Base-by-base conservation (phyloP, 2,113 vertebrate genomes). In the Chinchilla lanigera region DNA sequence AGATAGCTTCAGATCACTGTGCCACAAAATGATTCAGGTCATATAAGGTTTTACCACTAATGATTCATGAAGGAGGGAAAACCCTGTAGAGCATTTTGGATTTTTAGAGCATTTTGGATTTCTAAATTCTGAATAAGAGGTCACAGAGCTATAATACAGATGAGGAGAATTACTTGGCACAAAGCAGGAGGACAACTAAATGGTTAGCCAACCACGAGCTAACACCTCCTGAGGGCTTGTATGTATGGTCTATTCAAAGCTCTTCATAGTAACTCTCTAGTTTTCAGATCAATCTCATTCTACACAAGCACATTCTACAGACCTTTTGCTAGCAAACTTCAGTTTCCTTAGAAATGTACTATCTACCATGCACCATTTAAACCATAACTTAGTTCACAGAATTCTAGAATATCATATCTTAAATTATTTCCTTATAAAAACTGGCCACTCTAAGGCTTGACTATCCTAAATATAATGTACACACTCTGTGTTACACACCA, bases 341-440 rank as follows among this genome's bases (percentile, higher is more conserved):
- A 83, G 41, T 71, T 86, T 92, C 82, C 85, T 89, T 89, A 77
- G 44, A 41, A 88, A 85, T 77, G 75, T 87, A 52, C 14, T 58
- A 13, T 50, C 86, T 81, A 88, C n/a, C 26, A 87, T 69, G 75
- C 77, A 63, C 50, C 56, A 84, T 16, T 28, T 65, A 94, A 71
- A 77, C 60, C 7, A 58, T 83, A 78, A 83, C 82, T 44, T 67
- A 93, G 85, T 78, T 87, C 77, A 85, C 0, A 92, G 69, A 87
- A 96, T 30, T 69, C n/a, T 80, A 92, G 30, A 85, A 33, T 65
- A 89, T 86, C 67, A 30, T 30, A 6, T 73, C 41, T 86, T n/a
- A 92, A 88, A 78, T 81, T 58, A 87, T 35, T 90, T 93, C 28
- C 67, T 92, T 58, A 77, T 30, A 71, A 88, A 92, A 89, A 78